Percentiles rank a stretch among this genome's conserved stretches.
These are phyloP conservation scores for Sminthurides aquaticus DNA, from an alignment of 2,888 invertebrate species.

Conservation along the genomic window DNA sequence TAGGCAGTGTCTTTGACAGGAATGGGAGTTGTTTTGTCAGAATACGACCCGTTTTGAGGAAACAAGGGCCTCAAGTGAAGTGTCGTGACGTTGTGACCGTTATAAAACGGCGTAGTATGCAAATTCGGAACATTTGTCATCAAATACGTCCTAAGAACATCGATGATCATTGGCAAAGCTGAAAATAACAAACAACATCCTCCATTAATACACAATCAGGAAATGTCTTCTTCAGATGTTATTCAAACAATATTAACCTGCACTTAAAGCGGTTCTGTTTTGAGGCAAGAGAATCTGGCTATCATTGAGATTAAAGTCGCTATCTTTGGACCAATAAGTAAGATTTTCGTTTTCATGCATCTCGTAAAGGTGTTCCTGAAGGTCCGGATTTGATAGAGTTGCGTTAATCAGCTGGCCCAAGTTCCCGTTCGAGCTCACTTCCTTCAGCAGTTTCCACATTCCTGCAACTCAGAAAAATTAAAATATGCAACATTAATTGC, in stretches of 20 bases:
- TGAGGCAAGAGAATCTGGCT: slow-evolving; percentile 25
- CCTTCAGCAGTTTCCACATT: slow-evolving; percentile 30
- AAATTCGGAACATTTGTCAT: background rate
- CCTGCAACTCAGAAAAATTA: slow-evolving; percentile 19
- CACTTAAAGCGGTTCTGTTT: slow-evolving; percentile 29
- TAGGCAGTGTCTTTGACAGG: slow-evolving; percentile 1
- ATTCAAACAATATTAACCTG: slow-evolving; percentile 20
- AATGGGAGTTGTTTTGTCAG: background rate
- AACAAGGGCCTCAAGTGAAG: background rate
- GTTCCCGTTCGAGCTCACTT: slow-evolving; percentile 31
- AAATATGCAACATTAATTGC: too few species aligned
- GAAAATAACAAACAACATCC: background rate
- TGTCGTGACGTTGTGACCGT: background rate
- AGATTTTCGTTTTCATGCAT: slow-evolving; percentile 40
- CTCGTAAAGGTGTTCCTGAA: slow-evolving; percentile 32
- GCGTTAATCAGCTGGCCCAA: slow-evolving; percentile 31
- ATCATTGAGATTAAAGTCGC: slow-evolving; percentile 30
- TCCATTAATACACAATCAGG: too few species aligned
- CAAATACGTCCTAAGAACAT: slow-evolving; percentile 30
- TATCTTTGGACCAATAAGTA: slow-evolving; percentile 31
- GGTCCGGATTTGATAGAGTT: slow-evolving; percentile 20
- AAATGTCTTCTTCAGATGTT: too few species aligned
- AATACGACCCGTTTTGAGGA: background rate
- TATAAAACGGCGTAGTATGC: slow-evolving; percentile 28
- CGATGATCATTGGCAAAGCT: slow-evolving; percentile 34